A percentile compares a stretch with the other conserved stretches of the same genome.
phyloP scores from a whole-genome alignment of 2,797 vertebrate species.

The Megaceryle alcyon region DNA sequence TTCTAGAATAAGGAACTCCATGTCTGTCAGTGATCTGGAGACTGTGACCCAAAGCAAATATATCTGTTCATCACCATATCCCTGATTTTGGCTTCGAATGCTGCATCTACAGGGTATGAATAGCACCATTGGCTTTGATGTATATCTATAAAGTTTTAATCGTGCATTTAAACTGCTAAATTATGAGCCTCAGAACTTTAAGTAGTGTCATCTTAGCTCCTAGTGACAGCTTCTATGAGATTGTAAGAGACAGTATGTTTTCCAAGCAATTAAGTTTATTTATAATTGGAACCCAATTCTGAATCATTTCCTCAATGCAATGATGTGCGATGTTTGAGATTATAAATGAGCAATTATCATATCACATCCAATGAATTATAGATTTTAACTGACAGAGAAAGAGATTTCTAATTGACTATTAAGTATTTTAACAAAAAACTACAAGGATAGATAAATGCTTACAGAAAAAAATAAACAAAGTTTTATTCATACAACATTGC shows the following conservation, averaged over 20 bases:
- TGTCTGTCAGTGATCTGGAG: not conserved
- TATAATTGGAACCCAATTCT: constrained; percentile 60
- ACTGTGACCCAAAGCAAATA: not conserved
- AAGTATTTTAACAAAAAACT: constrained; percentile 25
- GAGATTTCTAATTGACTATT: constrained; percentile 49
- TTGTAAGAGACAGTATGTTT: constrained; percentile 35
- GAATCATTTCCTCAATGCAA: constrained; percentile 37
- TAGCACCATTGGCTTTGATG: constrained; percentile 24
- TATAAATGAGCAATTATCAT: constrained; percentile 35
- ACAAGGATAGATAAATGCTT: not conserved
- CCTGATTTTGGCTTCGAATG: constrained; percentile 15
- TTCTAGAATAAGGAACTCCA: not conserved
- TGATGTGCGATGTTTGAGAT: constrained; percentile 6
- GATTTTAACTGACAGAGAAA: constrained; percentile 52
- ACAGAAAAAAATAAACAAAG: not conserved
- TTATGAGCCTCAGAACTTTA: constrained; percentile 51
- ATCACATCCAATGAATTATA: constrained; percentile 38
- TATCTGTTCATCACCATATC: not conserved
- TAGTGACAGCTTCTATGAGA: not conserved
- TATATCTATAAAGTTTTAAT: constrained; percentile 51
- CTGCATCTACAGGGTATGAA: constrained; percentile 19
- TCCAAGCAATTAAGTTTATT: constrained; percentile 63
- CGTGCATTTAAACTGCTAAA: constrained; percentile 58
- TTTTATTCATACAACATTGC: not conserved
- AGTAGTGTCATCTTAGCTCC: constrained; percentile 17